Evolutionary conservation across 2,888 invertebrate species (phyloP), one percentile per base, ranked within the genome.

Genomic region (Mechanitis messenoides): DNA sequence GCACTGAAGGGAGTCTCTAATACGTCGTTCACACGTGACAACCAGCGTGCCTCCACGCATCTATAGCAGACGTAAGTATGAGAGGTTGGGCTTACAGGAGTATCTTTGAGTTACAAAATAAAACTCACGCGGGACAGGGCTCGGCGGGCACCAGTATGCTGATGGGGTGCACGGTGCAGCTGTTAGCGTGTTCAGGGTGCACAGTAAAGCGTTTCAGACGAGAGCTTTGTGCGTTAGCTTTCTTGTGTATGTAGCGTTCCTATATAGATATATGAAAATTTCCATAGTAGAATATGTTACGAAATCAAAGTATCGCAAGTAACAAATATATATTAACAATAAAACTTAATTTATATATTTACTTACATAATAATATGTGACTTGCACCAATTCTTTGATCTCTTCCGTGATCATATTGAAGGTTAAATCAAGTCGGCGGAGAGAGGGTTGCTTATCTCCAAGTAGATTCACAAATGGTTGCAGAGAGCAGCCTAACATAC

Each of bases 41-140:
- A 58, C 88, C 89, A 89, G 33, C 89, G 84, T 2, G 82, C 77
- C 78, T 89, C 89, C 0, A 89, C 75, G 59, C 89, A 89, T 0
- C 87, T 88, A 31, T 56, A 53, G 20, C 4, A 20, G 38, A 20
- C 11, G 11, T 28, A 53, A 42, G 45, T 4, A 55, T 45, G 42
- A 42, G 42, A 3, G 42, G 9, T 9, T 42, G 7, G 9, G 9
- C 7, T 11, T 7, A 7, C 7, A 11, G 7, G 47, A 46, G 38
- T 3, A 50, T 45, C n/a, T 31, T 53, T 38, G 9, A 12, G 3
- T 33, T 45, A 28, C 7, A 5, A 5, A 31, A 9, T 42, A 12
- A 38, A 20, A 33, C 86, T 77, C 62, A 89, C 89, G 83, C 78
- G 0, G 89, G 87, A 56, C 89, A 89, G 3, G 89, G 85, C 5